Evolutionary conservation across 2,113 vertebrate species (phyloP).

Genomic region (Grammomys surdaster): DNA sequence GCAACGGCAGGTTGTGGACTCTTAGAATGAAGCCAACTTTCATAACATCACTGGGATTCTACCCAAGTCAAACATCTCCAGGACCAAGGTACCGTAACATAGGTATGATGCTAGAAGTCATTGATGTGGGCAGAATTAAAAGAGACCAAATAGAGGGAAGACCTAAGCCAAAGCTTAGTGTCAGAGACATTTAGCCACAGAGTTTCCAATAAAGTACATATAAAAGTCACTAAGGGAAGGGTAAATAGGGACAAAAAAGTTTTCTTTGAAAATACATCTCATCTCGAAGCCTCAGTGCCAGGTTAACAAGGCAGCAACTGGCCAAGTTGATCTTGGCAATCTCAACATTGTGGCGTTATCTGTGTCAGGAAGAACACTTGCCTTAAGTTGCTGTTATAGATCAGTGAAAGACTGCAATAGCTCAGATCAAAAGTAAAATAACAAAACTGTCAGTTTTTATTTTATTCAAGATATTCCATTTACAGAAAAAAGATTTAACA

Average conservation of each 20-base stretch:
- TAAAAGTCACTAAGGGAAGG: neutral
- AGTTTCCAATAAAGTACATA: neutral
- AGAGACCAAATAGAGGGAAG: neutral
- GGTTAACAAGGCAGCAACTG: neutral
- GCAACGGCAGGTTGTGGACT: neutral
- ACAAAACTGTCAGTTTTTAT: neutral
- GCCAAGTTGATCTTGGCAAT: neutral
- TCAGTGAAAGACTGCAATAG: neutral
- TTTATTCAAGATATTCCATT: neutral
- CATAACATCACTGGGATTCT: neutral
- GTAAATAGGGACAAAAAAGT: neutral
- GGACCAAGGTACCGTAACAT: fast-evolving
- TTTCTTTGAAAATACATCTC: neutral
- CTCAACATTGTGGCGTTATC: neutral
- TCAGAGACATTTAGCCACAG: neutral
- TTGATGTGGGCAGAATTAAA: neutral
- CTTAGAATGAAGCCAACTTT: neutral
- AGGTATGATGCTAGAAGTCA: neutral
- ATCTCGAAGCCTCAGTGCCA: neutral
- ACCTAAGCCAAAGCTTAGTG: fast-evolving
- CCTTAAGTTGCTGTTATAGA: neutral
- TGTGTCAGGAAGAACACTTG: neutral
- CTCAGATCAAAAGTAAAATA: neutral
- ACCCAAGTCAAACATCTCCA: neutral
- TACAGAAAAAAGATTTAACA: neutral